Evolutionary conservation across 2,113 vertebrate genomes (phyloP).

Genomic region (Leiothrix lutea): DNA sequence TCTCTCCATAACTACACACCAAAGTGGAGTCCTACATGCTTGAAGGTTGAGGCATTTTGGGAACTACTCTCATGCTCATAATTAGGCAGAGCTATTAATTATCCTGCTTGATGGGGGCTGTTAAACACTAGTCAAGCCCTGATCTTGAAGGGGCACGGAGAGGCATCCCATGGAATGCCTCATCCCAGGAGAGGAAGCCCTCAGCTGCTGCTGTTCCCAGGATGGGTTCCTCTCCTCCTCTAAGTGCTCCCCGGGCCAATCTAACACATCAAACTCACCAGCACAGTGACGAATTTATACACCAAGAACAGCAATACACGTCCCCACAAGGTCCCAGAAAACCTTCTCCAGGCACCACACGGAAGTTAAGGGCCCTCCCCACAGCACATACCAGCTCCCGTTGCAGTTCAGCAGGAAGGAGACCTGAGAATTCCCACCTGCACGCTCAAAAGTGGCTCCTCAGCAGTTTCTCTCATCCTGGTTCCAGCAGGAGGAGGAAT

Average conservation of each 20-base stretch:
- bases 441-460: fast-evolving
- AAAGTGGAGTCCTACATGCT: neutral
- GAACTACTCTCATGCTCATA: neutral
- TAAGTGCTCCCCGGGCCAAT: neutral
- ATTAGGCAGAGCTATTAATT: neutral
- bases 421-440: neutral
- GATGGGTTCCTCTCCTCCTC: neutral
- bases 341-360: neutral
- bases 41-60: neutral
- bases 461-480: neutral
- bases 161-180: neutral
- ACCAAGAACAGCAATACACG: fast-evolving
- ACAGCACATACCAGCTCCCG: neutral
- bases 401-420: neutral
- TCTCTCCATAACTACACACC: neutral
- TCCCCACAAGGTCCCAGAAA: neutral
- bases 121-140: neutral
- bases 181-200: neutral
- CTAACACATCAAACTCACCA: neutral
- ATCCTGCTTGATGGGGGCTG: neutral
- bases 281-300: fast-evolving
- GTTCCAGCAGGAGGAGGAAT: neutral
- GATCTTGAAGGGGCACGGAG: neutral
- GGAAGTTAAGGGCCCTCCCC: neutral
- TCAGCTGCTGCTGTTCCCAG: neutral